Conservation (phyloP, 2,113 vertebrate genomes). For the Felis catus region DNA sequence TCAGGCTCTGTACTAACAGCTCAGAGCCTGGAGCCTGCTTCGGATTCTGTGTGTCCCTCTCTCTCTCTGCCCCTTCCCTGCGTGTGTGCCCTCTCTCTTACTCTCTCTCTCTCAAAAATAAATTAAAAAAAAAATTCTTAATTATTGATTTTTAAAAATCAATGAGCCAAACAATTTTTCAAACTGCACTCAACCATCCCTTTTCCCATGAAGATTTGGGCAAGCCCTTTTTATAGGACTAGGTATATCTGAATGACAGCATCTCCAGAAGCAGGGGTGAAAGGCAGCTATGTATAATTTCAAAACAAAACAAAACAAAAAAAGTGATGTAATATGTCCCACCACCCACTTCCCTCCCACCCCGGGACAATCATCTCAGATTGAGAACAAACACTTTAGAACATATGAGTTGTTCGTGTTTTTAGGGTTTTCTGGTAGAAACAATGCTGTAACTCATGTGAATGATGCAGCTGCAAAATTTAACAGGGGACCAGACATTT, state of each 20-base stretch:
- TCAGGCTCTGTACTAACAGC: too few species aligned
- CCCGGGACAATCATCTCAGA: slow-evolving; percentile 29
- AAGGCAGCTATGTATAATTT: not conserved
- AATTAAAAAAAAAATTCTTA: too few species aligned
- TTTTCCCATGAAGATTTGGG: not conserved
- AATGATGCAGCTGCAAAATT: not conserved
- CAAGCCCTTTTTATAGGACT: not conserved
- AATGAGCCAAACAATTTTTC: not conserved
- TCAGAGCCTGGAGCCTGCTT: too few species aligned
- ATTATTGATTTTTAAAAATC: too few species aligned
- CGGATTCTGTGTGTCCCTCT: too few species aligned
- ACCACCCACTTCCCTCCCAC: slow-evolving; percentile 60
- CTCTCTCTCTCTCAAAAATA: too few species aligned
- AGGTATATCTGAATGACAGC: not conserved
- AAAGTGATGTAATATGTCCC: slow-evolving; percentile 4
- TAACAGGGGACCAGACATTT: not conserved
- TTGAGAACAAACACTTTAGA: not conserved
- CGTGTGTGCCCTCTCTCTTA: too few species aligned
- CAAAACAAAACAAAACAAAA: not conserved
- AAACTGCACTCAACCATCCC: not conserved
- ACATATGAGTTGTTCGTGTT: not conserved
- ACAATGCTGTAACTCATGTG: not conserved
- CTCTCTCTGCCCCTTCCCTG: too few species aligned
- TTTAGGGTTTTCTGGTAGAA: not conserved
- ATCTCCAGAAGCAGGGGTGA: not conserved